A percentile compares a stretch with the other conserved stretches of the same genome.
phyloP scores from a whole-genome alignment of 1,140 invertebrate genomes.

The Harlomillsia oculata region DNA sequence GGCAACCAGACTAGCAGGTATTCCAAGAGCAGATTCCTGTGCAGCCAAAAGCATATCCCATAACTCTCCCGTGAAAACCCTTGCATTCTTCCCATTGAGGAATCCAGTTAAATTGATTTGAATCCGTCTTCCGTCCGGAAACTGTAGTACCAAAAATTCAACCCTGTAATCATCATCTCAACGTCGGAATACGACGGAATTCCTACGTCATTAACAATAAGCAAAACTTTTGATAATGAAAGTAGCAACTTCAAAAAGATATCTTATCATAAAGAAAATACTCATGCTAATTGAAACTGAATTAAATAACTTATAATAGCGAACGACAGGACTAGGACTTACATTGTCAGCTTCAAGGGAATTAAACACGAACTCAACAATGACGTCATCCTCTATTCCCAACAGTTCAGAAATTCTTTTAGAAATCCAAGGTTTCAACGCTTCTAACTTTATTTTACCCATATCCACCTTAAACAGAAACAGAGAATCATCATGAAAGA shows the following conservation, averaged over 20 bases:
- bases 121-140: slow-evolving; percentile 94
- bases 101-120: slow-evolving; percentile 99
- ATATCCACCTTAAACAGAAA: slow-evolving; percentile 76
- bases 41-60: slow-evolving; percentile 92
- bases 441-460: slow-evolving; percentile 94
- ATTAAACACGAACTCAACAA: slow-evolving; percentile 97
- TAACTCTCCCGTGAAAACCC: slow-evolving; percentile 92
- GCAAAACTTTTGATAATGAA: neutral
- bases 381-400: slow-evolving; percentile 94
- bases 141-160: slow-evolving; percentile 38
- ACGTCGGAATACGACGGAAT: neutral
- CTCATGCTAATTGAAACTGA: no score
- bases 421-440: slow-evolving; percentile 97
- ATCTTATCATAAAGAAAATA: no score
- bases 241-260: no score
- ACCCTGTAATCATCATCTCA: neutral
- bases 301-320: no score
- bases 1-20: slow-evolving; percentile 63
- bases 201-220: neutral
- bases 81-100: slow-evolving; percentile 93
- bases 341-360: slow-evolving; percentile 88
- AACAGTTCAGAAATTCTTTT: slow-evolving; percentile 90
- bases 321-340: no score
- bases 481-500: slow-evolving; percentile 13
- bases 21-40: slow-evolving; percentile 75